Percentiles rank a stretch among this genome's conserved stretches.
Evolutionary conservation across 2,113 vertebrate genomes (phyloP).

Genomic region (Tetrao urogallus): DNA sequence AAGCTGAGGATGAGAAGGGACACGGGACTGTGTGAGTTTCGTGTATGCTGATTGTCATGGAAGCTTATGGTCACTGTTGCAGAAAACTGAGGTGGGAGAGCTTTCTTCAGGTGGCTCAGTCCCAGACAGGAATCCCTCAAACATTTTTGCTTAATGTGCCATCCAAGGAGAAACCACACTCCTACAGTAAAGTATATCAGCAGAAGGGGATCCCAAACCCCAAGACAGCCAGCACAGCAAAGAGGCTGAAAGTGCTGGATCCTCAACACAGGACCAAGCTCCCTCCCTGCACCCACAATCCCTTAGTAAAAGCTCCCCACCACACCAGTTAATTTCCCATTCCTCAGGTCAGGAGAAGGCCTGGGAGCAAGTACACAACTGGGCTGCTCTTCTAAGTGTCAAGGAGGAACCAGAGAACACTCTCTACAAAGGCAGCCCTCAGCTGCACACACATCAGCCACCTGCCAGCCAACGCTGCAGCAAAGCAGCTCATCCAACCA

Average conservation of each 20-base stretch:
- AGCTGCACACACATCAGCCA: background rate
- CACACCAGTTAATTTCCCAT: background rate
- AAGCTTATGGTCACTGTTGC: background rate
- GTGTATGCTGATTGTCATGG: background rate
- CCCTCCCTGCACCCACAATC: background rate
- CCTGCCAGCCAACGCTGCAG: background rate
- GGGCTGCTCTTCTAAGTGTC: fast-evolving
- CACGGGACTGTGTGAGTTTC: background rate
- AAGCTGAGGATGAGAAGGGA: background rate
- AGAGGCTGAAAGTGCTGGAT: background rate
- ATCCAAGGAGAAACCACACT: background rate
- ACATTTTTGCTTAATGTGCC: background rate
- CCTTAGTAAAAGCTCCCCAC: background rate
- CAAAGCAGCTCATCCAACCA: background rate
- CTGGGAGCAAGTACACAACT: background rate
- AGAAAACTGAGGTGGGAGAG: background rate
- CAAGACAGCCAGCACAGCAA: background rate
- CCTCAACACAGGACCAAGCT: background rate
- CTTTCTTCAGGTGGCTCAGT: background rate
- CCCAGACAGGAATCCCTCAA: background rate
- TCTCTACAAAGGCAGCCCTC: background rate
- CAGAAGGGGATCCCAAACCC: background rate
- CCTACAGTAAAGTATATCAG: background rate
- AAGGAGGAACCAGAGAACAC: background rate
- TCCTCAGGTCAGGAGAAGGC: background rate